Conservation (phyloP, 2,113 vertebrate species). For the Drymodes brunneopygia region DNA sequence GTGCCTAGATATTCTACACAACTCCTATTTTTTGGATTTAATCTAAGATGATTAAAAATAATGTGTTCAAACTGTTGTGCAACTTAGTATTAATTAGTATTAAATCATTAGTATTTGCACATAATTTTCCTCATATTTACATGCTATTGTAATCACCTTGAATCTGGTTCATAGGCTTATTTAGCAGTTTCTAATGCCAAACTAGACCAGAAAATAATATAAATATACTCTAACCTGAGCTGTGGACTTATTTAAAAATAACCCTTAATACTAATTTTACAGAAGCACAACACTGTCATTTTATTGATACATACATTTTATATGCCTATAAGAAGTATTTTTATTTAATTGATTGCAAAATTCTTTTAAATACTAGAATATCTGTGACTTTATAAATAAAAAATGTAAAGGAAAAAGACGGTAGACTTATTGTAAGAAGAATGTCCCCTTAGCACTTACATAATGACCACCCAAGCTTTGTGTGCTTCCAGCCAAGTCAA, state of each 20-base stretch:
- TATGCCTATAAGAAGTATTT: neutral
- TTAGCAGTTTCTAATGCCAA: neutral
- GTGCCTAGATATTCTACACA: neutral
- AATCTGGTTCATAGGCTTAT: neutral
- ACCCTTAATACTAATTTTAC: neutral
- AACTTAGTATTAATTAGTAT: no score
- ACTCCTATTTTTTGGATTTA: neutral
- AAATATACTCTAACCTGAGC: neutral
- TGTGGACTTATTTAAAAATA: neutral
- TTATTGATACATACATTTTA: neutral
- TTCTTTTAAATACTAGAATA: neutral
- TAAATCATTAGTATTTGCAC: neutral
- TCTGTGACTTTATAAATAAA: neutral
- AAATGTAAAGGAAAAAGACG: neutral
- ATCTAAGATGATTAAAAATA: neutral
- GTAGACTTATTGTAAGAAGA: neutral
- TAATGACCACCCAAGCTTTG: neutral
- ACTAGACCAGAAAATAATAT: neutral
- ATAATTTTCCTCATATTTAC: neutral
- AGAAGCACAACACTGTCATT: neutral
- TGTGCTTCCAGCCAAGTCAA: neutral
- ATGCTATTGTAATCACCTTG: neutral
- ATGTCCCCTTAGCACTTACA: neutral
- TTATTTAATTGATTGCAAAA: neutral
- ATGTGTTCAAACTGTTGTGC: neutral